Base-by-base conservation (phyloP, 2,113 vertebrate genomes). In the Gallinago media region DNA sequence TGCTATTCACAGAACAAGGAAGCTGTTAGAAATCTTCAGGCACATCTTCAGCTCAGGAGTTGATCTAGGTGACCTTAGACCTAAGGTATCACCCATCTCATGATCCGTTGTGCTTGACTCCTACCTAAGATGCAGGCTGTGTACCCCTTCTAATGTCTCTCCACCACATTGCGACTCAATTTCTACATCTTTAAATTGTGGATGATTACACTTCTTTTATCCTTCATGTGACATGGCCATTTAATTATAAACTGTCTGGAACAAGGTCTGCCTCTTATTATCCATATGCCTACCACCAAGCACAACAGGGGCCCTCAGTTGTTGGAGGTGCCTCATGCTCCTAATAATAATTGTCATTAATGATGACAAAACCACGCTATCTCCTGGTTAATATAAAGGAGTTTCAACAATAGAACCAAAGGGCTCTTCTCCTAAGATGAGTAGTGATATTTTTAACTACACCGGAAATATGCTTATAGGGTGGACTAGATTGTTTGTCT, bases 401-500 rank as follows among this genome's bases (percentile, higher is more conserved):
- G 15, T 82, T 49, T 54, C 23, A 70, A 22, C 27, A 78, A 55
- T 1, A 91, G 62, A 81, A 66, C 67, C 89, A n/a, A 66, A 79
- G 59, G 59, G 58, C 46, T 92, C 70, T 89, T 89, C 87, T 92
- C 59, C 75, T 74, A 94, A 83, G 70, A 95, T 40, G 72, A 34
- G 40, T 38, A 88, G 80, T 78, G 79, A 40, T 95, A 87, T 91
- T 90, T 94, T 85, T 80, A 96, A 93, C 79, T 89, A 81, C 79
- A 95, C 31, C 49, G 89, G 89, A 95, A 97, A 90, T 79, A 89
- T 72, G 92, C 81, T 93, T 95, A 79, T 54, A 96, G 84, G 84
- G 65, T 92, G 84, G 94, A 89, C 84, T 91, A 80, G 76, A 95
- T 97, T 97, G 92, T 97, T 96, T 96, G 93, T 96, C 94, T 98